Evolutionary conservation across 2,888 invertebrate genomes (phyloP), one percentile per base, ranked within the genome.

Genomic region (Sympetrum striolatum): DNA sequence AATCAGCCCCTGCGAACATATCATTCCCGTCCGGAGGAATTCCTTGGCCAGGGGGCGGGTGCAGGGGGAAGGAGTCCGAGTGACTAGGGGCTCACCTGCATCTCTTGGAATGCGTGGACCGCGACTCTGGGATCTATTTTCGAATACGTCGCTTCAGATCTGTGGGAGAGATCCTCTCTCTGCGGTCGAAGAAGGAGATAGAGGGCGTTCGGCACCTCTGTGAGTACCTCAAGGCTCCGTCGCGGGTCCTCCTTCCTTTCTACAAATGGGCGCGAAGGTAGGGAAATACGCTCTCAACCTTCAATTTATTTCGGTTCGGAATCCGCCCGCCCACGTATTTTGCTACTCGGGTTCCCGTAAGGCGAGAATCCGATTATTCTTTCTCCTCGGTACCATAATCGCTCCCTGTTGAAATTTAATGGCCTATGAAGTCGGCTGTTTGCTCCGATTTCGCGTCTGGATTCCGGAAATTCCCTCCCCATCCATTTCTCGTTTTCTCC

Each of bases 21-120:
- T 73, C 73, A 64, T 86, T 37, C 60, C 22, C 35, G 12, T 18
- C 35, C 39, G 60, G 0, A 60, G 35, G 60, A 35, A 86, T 86
- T 60, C 86, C 22, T 60, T 22, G 35, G 35, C n/a, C 0, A 22
- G 37, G 60, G 35, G 86, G 22, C 86, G 60, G 15, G n/a, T 64
- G 25, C 82, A 37, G n/a, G 86, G 60, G 86, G 12, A 37, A 64
- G 64, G 35, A 22, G 35, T 35, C 6, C 58, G 60, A 58, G 60
- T 53, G 86, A 60, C 86, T 37, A 25, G 81, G 35, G 86, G 60
- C 86, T 86, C 86, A 86, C 86, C 86, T 86, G 86, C 86, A 86
- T 86, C 86, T 48, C 86, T 86, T 86, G 86, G 86, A 86, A 86
- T 86, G 58, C 86, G 60, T 86, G 86, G 86, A 86, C 60, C 86